These are phyloP conservation scores for Heliconius sara DNA, from an alignment of 2,888 invertebrate genomes.

Conservation along the genomic window DNA sequence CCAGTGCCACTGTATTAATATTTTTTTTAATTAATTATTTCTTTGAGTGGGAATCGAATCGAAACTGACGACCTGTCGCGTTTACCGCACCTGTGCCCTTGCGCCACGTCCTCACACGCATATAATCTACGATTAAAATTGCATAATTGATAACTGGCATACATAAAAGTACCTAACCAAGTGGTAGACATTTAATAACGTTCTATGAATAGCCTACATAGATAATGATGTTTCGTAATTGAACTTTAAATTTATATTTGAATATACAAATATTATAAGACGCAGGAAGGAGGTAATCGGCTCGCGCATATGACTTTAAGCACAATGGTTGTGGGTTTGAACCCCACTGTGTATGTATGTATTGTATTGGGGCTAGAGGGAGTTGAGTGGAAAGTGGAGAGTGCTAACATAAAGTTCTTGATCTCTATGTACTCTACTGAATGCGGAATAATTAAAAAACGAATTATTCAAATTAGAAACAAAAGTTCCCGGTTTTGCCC, in stretches of 20 bases:
- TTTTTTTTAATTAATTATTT: neutral
- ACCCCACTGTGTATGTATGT: too few relatives aligned
- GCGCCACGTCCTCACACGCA: neutral
- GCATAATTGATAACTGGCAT: neutral
- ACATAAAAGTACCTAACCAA: neutral
- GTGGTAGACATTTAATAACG: neutral
- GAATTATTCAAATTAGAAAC: too few relatives aligned
- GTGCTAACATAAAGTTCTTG: too few relatives aligned
- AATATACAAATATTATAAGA: neutral
- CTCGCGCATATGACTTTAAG: too few relatives aligned
- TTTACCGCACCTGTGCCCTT: too few relatives aligned
- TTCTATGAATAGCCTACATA: slow-evolving; percentile 10
- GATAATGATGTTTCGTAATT: slow-evolving; percentile 1
- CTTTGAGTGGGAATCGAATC: neutral
- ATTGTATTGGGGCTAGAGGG: too few relatives aligned
- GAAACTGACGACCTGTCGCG: neutral
- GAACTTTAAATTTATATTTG: neutral
- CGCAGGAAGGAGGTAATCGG: too few relatives aligned
- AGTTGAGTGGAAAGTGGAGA: too few relatives aligned
- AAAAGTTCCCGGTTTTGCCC: too few relatives aligned
- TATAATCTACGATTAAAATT: neutral
- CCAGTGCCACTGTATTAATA: neutral
- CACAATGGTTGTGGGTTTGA: too few relatives aligned
- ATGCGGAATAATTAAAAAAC: too few relatives aligned
- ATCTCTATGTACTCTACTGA: too few relatives aligned